Conservation (phyloP, 2,113 vertebrate genomes). For the Nettapus auritus region DNA sequence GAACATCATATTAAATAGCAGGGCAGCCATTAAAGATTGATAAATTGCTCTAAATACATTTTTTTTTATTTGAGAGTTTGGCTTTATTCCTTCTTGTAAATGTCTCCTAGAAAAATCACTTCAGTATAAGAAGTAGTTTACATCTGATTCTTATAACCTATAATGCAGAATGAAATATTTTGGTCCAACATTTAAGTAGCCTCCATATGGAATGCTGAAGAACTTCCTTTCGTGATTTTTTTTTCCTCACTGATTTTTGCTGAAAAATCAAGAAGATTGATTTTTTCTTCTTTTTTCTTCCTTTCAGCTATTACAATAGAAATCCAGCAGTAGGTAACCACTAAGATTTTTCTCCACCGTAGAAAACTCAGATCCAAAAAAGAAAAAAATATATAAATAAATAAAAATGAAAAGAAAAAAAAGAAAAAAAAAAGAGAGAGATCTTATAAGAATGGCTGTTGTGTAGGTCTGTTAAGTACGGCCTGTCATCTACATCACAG, state of each 20-base stretch:
- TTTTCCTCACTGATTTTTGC: background rate
- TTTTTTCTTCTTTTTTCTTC: background rate
- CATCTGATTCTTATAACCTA: slow-evolving; percentile 8
- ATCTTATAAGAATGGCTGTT: background rate
- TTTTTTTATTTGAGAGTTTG: slow-evolving; percentile 27
- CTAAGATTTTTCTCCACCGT: background rate
- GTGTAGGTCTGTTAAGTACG: background rate
- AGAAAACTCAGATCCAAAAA: background rate
- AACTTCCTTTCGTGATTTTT: slow-evolving; percentile 3
- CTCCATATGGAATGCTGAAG: background rate
- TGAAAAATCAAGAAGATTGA: background rate
- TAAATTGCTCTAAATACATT: slow-evolving; percentile 24
- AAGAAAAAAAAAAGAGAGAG: background rate
- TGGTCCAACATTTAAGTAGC: background rate
- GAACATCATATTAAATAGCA: slow-evolving; percentile 48
- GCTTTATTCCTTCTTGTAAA: slow-evolving; percentile 46
- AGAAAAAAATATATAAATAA: background rate
- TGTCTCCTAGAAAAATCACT: background rate
- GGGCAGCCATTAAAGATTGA: slow-evolving; percentile 37
- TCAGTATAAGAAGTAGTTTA: background rate
- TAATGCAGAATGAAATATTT: background rate
- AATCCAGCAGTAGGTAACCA: background rate
- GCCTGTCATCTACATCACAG: background rate
- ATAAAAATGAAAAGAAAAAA: background rate
- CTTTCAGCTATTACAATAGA: background rate